Conservation (phyloP, 2,113 vertebrate species). For the Lepisosteus oculatus region DNA sequence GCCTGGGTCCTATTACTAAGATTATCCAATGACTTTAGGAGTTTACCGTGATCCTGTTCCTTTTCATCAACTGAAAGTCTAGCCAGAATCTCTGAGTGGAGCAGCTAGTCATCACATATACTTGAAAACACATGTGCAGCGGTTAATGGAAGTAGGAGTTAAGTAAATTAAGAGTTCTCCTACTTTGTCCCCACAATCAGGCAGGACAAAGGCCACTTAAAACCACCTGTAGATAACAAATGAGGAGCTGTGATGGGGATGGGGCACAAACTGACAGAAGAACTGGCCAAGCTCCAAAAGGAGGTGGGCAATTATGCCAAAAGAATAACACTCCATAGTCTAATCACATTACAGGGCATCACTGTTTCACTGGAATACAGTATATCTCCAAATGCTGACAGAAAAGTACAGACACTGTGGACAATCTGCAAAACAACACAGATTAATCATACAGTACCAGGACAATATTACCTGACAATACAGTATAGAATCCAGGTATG, state of each 20-base stretch:
- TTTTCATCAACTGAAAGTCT: conserved; percentile 59
- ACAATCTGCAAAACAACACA: too few species aligned
- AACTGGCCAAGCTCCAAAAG: neutral
- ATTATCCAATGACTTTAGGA: conserved; percentile 57
- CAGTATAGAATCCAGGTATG: too few species aligned
- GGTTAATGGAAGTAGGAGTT: conserved; percentile 38
- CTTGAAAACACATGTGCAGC: conserved; percentile 40
- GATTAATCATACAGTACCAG: too few species aligned
- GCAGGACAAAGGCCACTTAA: conserved; percentile 35
- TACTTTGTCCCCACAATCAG: neutral
- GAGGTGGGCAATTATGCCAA: neutral
- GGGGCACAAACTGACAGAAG: neutral
- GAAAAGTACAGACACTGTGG: too few species aligned
- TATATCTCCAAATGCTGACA: neutral
- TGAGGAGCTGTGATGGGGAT: neutral
- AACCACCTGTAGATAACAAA: conserved; percentile 41
- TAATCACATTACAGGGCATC: neutral
- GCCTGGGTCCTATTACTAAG: conserved; percentile 62
- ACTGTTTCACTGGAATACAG: neutral
- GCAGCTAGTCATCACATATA: conserved; percentile 46
- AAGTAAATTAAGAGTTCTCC: neutral
- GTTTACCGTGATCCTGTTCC: conserved; percentile 50
- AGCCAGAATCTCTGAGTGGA: conserved; percentile 1
- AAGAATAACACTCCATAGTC: neutral
- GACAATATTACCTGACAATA: too few species aligned